Conservation (phyloP, 2,888 invertebrate species). For the Nomada ferruginata region DNA sequence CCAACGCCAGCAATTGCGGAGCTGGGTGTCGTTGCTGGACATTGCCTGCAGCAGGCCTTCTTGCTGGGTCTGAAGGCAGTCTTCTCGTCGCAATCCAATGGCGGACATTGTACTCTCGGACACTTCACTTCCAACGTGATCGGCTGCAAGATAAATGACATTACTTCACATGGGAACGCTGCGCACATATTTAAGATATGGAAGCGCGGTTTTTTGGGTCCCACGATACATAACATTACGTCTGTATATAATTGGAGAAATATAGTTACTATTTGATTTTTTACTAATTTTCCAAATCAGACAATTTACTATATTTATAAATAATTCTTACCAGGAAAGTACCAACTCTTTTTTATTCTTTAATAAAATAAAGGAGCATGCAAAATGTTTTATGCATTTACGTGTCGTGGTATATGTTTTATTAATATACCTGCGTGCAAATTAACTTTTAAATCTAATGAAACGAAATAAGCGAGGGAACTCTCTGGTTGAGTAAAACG, state of each 20-base stretch:
- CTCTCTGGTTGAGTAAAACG: not conserved
- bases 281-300: too few relatives aligned
- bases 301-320: too few relatives aligned
- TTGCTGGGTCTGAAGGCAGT: slow-evolving; percentile 90
- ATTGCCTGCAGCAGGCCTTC: slow-evolving; percentile 92
- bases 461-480: not conserved
- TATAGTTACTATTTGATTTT: too few relatives aligned
- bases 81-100: slow-evolving; percentile 90
- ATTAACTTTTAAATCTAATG: not conserved
- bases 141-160: slow-evolving; percentile 83
- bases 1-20: slow-evolving; percentile 61
- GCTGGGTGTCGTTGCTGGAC: slow-evolving; percentile 85
- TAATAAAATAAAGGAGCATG: too few relatives aligned
- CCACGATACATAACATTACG: not conserved
- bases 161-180: not conserved
- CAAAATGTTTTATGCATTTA: too few relatives aligned
- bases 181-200: not conserved
- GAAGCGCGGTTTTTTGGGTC: too few relatives aligned
- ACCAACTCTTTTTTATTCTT: too few relatives aligned
- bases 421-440: not conserved
- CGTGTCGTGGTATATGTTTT: too few relatives aligned
- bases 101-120: slow-evolving; percentile 90
- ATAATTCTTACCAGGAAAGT: too few relatives aligned
- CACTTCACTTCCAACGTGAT: slow-evolving; percentile 91
- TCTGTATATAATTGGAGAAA: too few relatives aligned